Evolutionary conservation across 2,888 invertebrate genomes (phyloP).

Genomic region (Nephrocerus scutellatus): DNA sequence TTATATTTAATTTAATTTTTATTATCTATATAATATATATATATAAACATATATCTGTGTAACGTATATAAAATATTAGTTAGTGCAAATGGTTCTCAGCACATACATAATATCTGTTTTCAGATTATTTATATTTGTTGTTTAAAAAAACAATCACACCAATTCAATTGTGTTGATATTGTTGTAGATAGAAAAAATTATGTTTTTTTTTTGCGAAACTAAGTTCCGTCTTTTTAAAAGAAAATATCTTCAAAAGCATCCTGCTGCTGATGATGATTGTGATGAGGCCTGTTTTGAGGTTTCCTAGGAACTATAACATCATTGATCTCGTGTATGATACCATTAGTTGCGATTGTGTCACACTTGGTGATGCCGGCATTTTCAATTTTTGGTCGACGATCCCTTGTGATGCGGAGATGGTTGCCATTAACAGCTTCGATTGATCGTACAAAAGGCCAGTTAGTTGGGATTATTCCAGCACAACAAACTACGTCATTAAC

Average conservation of each 20-base stretch:
- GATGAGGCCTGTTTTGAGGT: constrained; percentile 22
- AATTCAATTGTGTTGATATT: too few species aligned
- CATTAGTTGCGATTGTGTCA: constrained; percentile 44
- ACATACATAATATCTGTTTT: too few species aligned
- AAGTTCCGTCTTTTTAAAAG: constrained; percentile 13
- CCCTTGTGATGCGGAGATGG: constrained; percentile 43
- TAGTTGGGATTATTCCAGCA: constrained; percentile 45
- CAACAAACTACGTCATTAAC: constrained; percentile 47
- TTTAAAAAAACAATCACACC: too few species aligned
- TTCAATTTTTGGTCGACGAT: constrained; percentile 46
- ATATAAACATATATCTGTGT: too few species aligned
- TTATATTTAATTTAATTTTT: too few species aligned
- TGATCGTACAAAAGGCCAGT: constrained; percentile 47
- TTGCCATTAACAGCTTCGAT: constrained; percentile 42
- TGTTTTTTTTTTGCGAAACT: too few species aligned
- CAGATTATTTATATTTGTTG: too few species aligned
- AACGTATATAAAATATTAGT: too few species aligned
- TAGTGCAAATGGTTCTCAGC: too few species aligned
- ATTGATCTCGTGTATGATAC: constrained; percentile 47
- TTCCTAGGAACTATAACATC: constrained; percentile 39
- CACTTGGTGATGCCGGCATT: constrained; percentile 48
- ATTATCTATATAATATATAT: too few species aligned
- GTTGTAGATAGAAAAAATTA: too few species aligned
- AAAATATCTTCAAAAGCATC: constrained; percentile 22
- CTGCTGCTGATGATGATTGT: constrained; percentile 18